These are phyloP conservation scores for Anoplolepis gracilipes DNA, from an alignment of 1,140 invertebrate species.

Conservation along the genomic window DNA sequence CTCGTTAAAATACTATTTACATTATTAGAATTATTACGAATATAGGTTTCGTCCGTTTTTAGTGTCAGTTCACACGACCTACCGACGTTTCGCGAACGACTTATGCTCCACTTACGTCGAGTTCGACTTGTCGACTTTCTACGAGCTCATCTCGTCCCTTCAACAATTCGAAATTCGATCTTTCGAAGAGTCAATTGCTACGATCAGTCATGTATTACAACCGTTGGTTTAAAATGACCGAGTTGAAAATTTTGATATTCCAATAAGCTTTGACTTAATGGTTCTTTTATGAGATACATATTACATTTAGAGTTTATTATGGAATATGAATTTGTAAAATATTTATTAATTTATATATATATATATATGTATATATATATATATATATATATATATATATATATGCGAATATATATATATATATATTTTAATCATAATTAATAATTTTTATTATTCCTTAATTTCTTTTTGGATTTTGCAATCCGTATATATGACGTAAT, in stretches of 20 bases:
- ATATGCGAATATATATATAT: too few species aligned
- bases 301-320: neutral
- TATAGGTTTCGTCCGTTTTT: slow-evolving; percentile 56
- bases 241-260: neutral
- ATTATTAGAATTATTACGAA: slow-evolving; percentile 64
- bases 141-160: slow-evolving; percentile 50
- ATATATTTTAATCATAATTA: neutral
- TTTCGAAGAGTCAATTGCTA: slow-evolving; percentile 2
- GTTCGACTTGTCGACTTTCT: slow-evolving; percentile 50
- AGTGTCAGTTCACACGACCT: slow-evolving; percentile 50
- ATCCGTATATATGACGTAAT: neutral
- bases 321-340: neutral
- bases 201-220: neutral
- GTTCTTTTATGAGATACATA: neutral
- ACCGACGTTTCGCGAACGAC: slow-evolving; percentile 13
- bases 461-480: neutral
- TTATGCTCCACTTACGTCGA: slow-evolving; percentile 50
- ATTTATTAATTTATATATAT: neutral
- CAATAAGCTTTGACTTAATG: neutral
- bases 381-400: too few species aligned
- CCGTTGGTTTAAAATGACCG: neutral
- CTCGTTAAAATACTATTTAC: slow-evolving; percentile 58
- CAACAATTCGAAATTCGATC: slow-evolving; percentile 48
- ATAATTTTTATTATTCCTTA: too few species aligned
- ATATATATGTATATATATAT: too few species aligned